Conservation (phyloP, 2,888 invertebrate species). For the Drosophila pseudotakahashii region DNA sequence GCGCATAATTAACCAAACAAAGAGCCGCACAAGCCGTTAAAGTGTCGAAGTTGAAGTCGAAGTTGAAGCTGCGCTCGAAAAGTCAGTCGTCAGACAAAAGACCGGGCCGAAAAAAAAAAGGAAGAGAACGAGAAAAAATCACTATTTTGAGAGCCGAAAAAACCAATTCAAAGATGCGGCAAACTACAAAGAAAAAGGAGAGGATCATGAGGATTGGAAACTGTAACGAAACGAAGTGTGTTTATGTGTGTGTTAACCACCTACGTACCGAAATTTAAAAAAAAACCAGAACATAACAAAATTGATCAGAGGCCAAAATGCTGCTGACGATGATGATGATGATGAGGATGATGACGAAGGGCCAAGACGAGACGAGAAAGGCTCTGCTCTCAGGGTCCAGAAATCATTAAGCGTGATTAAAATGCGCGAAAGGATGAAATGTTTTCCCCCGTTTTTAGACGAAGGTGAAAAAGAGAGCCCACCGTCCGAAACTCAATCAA, state of each 20-base stretch:
- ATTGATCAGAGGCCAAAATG: slow-evolving; percentile 20
- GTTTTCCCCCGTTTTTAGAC: slow-evolving; percentile 48
- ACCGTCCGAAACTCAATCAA: slow-evolving; percentile 36
- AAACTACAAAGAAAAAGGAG: slow-evolving; percentile 69
- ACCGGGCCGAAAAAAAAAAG: slow-evolving; percentile 1
- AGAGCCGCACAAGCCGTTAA: slow-evolving; percentile 69
- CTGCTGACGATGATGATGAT: slow-evolving; percentile 1
- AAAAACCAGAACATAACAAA: slow-evolving; percentile 8
- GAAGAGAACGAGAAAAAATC: slow-evolving; percentile 40
- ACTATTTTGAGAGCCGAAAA: slow-evolving; percentile 62
- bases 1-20: slow-evolving; percentile 75
- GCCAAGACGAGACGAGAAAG: slow-evolving; percentile 5
- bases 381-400: slow-evolving; percentile 35
- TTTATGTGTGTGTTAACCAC: slow-evolving; percentile 52
- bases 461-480: slow-evolving; percentile 16
- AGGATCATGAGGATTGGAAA: slow-evolving; percentile 54
- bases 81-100: slow-evolving; percentile 44
- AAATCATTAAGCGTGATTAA: slow-evolving; percentile 70
- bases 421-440: slow-evolving; percentile 71
- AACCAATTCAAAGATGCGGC: slow-evolving; percentile 73
- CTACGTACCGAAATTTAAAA: slow-evolving; percentile 52
- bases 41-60: slow-evolving; percentile 69
- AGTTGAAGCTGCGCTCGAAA: slow-evolving; percentile 42
- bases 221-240: slow-evolving; percentile 67
- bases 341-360: slow-evolving; percentile 14